A percentile compares a stretch with the other conserved stretches of the same genome.
Conservation (phyloP, 2,888 invertebrate species). For the Pharmacophagus antenor region DNA sequence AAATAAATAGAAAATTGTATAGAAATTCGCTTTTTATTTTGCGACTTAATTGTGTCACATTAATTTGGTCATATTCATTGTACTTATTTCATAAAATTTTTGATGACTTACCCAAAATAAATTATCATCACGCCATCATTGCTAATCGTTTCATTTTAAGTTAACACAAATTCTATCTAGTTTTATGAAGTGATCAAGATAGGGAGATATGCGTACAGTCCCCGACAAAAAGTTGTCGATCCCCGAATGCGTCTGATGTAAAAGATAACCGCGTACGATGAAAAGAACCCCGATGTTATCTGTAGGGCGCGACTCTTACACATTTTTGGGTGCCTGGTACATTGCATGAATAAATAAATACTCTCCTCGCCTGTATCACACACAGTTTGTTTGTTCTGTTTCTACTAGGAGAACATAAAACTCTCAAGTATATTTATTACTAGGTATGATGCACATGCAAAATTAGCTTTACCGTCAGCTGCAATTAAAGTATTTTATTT, state of each 20-base stretch:
- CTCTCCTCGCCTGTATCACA: slow-evolving; percentile 29
- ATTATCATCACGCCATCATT: not conserved
- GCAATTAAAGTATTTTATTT: too few species aligned
- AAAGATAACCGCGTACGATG: slow-evolving; percentile 57
- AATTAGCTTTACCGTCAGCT: too few species aligned
- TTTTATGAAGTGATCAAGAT: slow-evolving; percentile 58
- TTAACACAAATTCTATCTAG: slow-evolving; percentile 55
- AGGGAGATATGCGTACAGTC: slow-evolving; percentile 42
- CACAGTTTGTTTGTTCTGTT: slow-evolving; percentile 2
- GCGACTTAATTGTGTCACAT: too few species aligned
- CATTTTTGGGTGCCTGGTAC: slow-evolving; percentile 71
- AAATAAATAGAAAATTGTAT: too few species aligned
- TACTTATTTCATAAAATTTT: too few species aligned
- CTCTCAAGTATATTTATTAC: too few species aligned
- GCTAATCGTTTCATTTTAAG: slow-evolving; percentile 22
- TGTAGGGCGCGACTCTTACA: slow-evolving; percentile 55
- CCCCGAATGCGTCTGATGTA: slow-evolving; percentile 51
- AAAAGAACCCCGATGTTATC: slow-evolving; percentile 62
- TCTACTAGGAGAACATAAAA: slow-evolving; percentile 21
- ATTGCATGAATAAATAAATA: slow-evolving; percentile 70
- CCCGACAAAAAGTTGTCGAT: slow-evolving; percentile 52
- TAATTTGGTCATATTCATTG: too few species aligned
- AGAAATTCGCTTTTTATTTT: too few species aligned
- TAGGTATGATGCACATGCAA: too few species aligned
- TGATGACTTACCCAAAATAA: not conserved